Base-by-base conservation (phyloP, 2,888 invertebrate genomes). In the Pyrochroa serraticornis region DNA sequence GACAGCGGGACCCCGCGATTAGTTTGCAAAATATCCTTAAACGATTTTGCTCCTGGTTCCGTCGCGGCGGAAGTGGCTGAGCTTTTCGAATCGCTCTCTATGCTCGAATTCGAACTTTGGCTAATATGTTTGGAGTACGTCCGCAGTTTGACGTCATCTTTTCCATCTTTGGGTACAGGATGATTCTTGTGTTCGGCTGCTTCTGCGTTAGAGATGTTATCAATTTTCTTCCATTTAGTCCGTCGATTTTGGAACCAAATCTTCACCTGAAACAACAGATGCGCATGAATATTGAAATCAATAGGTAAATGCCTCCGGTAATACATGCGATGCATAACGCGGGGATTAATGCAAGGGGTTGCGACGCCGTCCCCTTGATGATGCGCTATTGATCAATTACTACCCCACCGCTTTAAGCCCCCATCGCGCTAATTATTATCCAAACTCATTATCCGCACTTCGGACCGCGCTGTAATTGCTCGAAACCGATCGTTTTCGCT, bases 231-330 rank as follows among this genome's bases (percentile, higher is more conserved):
- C 89, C 89, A 89, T 73, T 89, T 89, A 13, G 89, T 89, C 53
- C 89, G 81, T 79, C 95, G 84, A 77, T 93, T 93, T 81, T 93
- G 93, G 79, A 93, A 93, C 93, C 93, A 93, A 67, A 93, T 93
- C 81, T 93, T 93, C 71, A 93, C 92, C 92, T 93, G 86, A 35
- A 85, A 85, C 73, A 63, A 71, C 71, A 70, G 64, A 71, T 63
- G 57, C 57, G 57, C 57, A 57, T 57, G 57, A 57, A 57, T 57
- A 57, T 67, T 66, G 64, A 68, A 71, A 72, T 72, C 71, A 71
- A 72, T 72, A 72, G 65, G 65, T 69, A 68, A 70, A 68, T 65
- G 67, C 67, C 67, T 67, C 68, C 64, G 68, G 62, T 67, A 65
- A 69, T 69, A 67, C 71, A 69, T 68, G 68, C 67, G 67, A 64